These are phyloP conservation scores for Neodiprion fabricii DNA, from an alignment of 1,140 invertebrate species.

Conservation along the genomic window DNA sequence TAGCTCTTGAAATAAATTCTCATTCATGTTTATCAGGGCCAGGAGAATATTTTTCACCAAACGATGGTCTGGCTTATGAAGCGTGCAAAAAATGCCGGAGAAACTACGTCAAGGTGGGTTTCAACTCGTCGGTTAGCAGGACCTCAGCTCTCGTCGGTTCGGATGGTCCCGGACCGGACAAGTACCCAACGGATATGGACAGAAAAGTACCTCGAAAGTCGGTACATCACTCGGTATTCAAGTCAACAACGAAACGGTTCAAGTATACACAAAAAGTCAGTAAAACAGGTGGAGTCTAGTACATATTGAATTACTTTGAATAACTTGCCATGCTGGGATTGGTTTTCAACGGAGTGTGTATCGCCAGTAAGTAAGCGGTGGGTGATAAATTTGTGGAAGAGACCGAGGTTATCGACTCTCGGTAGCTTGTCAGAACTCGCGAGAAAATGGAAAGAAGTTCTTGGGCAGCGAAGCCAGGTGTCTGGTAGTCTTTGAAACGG, in stretches of 20 bases:
- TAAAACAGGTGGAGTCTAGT: constrained; percentile 24
- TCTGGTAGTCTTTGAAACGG: not conserved
- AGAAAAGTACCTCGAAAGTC: not conserved
- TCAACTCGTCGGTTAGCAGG: constrained; percentile 9
- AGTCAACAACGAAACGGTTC: constrained; percentile 33
- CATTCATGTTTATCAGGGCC: constrained; percentile 25
- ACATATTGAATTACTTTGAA: not conserved
- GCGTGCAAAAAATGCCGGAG: constrained; percentile 25
- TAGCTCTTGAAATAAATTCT: not conserved
- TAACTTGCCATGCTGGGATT: constrained; percentile 19
- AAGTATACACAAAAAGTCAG: constrained; percentile 7
- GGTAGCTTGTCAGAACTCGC: not conserved
- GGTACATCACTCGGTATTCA: constrained; percentile 36
- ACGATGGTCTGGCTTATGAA: constrained; percentile 33
- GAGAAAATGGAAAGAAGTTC: not conserved
- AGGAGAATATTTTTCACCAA: constrained; percentile 25
- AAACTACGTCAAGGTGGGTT: not conserved
- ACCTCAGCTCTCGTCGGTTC: not conserved
- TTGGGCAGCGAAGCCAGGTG: not conserved
- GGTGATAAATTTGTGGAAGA: not conserved
- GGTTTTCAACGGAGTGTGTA: not conserved
- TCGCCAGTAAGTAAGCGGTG: not conserved
- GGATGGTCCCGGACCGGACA: not conserved
- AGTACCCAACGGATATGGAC: not conserved
- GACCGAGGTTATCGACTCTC: not conserved